These are phyloP conservation scores for Drosophila diplacantha DNA, from an alignment of 2,888 invertebrate species.

Conservation along the genomic window DNA sequence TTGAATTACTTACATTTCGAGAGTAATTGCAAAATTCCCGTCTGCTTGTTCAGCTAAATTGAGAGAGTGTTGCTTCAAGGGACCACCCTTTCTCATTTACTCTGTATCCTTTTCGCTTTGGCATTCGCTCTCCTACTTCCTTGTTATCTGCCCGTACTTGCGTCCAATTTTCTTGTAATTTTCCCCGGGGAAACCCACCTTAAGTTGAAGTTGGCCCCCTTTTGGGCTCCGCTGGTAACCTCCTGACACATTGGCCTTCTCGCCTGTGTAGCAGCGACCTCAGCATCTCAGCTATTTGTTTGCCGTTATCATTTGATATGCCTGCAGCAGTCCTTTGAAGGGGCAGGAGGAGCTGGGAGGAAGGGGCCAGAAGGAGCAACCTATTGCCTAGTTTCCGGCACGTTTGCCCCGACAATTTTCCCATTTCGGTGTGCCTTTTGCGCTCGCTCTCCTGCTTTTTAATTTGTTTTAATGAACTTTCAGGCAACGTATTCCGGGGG, in stretches of 20 bases:
- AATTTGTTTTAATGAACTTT: constrained; percentile 72
- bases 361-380: background rate
- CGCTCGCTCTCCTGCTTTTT: constrained; percentile 53
- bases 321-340: background rate
- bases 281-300: constrained; percentile 30
- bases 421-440: constrained; percentile 46
- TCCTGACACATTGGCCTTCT: constrained; percentile 45
- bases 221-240: constrained; percentile 25
- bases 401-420: constrained; percentile 54
- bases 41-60: constrained; percentile 10
- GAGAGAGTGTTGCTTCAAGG: constrained; percentile 20
- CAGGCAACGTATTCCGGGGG: constrained; percentile 52
- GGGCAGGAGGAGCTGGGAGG: background rate
- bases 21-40: constrained; percentile 4
- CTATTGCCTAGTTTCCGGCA: constrained; percentile 55
- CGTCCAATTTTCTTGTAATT: constrained; percentile 15
- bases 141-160: background rate
- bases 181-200: constrained; percentile 15
- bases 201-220: constrained; percentile 12
- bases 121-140: constrained; percentile 7
- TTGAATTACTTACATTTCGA: constrained; percentile 6
- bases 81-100: constrained; percentile 3
- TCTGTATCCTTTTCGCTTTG: background rate
- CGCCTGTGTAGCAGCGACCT: background rate
- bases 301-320: constrained; percentile 41